Evolutionary conservation across 2,797 vertebrate genomes (phyloP).

Genomic region (Pseudomugil tenellus): DNA sequence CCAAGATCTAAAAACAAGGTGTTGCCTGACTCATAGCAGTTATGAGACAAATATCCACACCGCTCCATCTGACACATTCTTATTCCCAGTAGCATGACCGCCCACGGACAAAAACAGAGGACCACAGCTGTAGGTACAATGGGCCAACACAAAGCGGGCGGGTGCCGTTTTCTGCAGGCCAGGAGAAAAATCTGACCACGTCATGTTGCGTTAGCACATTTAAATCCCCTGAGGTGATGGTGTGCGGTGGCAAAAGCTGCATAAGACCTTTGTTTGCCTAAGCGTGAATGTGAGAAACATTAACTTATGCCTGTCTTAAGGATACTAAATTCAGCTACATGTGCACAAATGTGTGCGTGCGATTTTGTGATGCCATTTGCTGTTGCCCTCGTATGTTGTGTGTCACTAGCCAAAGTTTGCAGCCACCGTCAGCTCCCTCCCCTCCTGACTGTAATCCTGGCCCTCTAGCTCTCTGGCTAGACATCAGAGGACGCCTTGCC

Average conservation of each 20-base stretch:
- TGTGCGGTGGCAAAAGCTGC: slow-evolving; percentile 43
- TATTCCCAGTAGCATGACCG: slow-evolving; percentile 49
- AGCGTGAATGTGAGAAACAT: slow-evolving; percentile 23
- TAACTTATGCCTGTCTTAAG: slow-evolving; percentile 9
- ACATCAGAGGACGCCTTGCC: slow-evolving; percentile 58
- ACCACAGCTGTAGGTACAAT: slow-evolving; percentile 38
- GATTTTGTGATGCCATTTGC: slow-evolving; percentile 20
- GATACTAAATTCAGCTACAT: slow-evolving; percentile 11
- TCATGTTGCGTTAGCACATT: slow-evolving; percentile 35
- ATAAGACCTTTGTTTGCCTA: slow-evolving; percentile 21
- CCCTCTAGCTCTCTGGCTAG: slow-evolving; percentile 56
- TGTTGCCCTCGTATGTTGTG: slow-evolving; percentile 13
- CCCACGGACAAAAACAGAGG: slow-evolving; percentile 52
- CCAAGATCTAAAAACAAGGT: slow-evolving; percentile 55
- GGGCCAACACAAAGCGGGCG: slow-evolving; percentile 19
- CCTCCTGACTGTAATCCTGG: slow-evolving; percentile 46
- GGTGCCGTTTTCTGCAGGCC: slow-evolving; percentile 14
- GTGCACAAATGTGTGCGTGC: neutral
- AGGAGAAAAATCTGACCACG: slow-evolving; percentile 34
- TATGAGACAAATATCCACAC: slow-evolving; percentile 66
- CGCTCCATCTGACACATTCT: slow-evolving; percentile 59
- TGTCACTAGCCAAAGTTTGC: slow-evolving; percentile 46
- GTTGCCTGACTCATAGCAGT: slow-evolving; percentile 62
- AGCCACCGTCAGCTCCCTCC: slow-evolving; percentile 23
- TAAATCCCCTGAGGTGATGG: slow-evolving; percentile 30